Evolutionary conservation across 2,888 invertebrate genomes (phyloP), one percentile per base, ranked within the genome.

Genomic region (Acrocyrtus sp.): DNA sequence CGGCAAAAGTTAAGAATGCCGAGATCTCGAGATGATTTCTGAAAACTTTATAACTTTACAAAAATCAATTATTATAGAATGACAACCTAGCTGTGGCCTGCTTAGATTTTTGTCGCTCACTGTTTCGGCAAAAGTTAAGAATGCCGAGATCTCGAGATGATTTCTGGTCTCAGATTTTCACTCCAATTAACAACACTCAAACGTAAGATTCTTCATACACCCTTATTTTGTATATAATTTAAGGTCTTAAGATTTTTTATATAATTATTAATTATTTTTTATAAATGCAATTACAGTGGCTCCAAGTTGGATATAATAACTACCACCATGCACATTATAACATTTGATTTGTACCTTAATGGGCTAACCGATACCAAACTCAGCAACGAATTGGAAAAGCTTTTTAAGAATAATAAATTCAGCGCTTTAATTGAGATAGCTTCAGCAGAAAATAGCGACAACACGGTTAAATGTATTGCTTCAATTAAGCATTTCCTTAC

Each of bases 251-350:
- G 17, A 47, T n/a, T n/a, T n/a, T n/a, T n/a, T n/a, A 47, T 10
- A 17, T 47, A 17, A 47, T 47, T 6, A n/a, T 22, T 41, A 53
- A 50, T 50, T 19, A 22, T 34, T 41, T 5, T 45, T 69, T 41
- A 3, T 62, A 39, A 17, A 50, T n/a, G n/a, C n/a, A n/a, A n/a
- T n/a, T n/a, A 27, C 17, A 79, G 78, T 4, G 70, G 63, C 0
- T 53, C 72, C 22, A 43, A 57, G 54, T 45, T 77, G 12, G 74
- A 78, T 50, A 60, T 81, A 5, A 67, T 79, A 3, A 73, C 77
- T 21, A 67, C 65, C 45, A 78, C 78, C 1, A 54, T 79, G 26
- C 72, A 81, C 58, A 81, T 81, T 39, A 41, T 69, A 1, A 68
- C 78, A 0, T 75, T 81, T 43, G 81, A 81, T 62, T 26, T 79